Evolutionary conservation across 2,888 invertebrate species (phyloP).

Genomic region (Cantharis rufa): DNA sequence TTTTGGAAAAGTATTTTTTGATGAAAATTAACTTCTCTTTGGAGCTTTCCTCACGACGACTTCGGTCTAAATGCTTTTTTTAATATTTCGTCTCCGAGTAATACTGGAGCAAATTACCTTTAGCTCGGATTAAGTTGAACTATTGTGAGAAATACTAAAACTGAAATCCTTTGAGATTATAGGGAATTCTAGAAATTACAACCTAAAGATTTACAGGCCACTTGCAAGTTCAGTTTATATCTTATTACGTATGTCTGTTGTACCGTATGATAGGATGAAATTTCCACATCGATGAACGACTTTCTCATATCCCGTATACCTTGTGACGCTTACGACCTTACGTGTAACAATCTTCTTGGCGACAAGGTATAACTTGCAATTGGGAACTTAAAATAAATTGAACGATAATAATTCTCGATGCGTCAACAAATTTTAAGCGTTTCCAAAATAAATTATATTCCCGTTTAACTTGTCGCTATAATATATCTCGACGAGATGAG

Average conservation of each 20-base stretch:
- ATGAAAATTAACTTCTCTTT: constrained; percentile 6
- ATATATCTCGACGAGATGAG: not conserved
- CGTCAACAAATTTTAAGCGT: not conserved
- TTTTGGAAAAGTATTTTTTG: not conserved
- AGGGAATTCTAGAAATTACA: constrained; percentile 21
- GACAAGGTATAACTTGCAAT: constrained; percentile 34
- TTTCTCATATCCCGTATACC: constrained; percentile 40
- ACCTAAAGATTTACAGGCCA: constrained; percentile 36
- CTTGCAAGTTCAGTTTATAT: constrained; percentile 36
- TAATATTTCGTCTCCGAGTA: not conserved
- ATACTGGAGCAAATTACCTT: not conserved
- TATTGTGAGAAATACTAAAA: constrained; percentile 4
- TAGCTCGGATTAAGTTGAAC: not conserved
- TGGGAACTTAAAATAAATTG: constrained; percentile 7
- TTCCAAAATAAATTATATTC: not conserved
- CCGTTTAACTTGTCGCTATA: not conserved
- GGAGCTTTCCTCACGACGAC: constrained; percentile 1
- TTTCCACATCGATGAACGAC: constrained; percentile 36
- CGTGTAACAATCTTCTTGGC: constrained; percentile 35
- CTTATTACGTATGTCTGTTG: constrained; percentile 42
- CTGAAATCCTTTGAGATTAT: constrained; percentile 19
- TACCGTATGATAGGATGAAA: constrained; percentile 39
- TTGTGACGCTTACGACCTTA: constrained; percentile 38
- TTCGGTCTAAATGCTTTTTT: not conserved
- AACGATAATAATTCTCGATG: not conserved